These are phyloP conservation scores for Ormyrus rosae DNA, from an alignment of 2,888 invertebrate genomes.

Conservation along the genomic window DNA sequence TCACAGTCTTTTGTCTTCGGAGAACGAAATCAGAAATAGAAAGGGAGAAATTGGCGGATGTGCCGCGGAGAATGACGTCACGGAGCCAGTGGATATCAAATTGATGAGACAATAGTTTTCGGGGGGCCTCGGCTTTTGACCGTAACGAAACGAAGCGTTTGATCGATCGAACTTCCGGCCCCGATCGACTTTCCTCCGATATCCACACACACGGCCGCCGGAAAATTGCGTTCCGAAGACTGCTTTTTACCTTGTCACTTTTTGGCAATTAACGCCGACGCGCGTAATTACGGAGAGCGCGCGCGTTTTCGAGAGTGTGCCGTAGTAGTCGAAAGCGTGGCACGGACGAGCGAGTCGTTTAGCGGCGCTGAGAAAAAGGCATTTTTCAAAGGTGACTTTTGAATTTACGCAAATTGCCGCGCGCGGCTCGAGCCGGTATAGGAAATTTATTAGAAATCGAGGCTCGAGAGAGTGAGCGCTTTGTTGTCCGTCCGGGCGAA, in stretches of 20 bases:
- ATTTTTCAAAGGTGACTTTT: constrained; percentile 39
- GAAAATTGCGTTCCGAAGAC: constrained; percentile 44
- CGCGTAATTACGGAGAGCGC: neutral
- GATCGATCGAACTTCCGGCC: constrained; percentile 53
- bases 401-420: constrained; percentile 26
- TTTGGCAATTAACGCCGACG: constrained; percentile 43
- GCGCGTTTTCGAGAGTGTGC: neutral
- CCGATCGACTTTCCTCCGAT: neutral
- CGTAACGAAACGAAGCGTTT: constrained; percentile 46
- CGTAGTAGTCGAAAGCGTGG: no score
- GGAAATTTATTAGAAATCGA: constrained; percentile 23
- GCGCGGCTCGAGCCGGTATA: neutral
- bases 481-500: neutral
- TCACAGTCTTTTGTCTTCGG: no score
- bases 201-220: neutral
- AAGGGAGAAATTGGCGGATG: neutral
- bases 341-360: neutral
- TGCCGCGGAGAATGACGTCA: neutral
- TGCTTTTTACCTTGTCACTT: constrained; percentile 54
- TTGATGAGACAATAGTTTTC: constrained; percentile 30
- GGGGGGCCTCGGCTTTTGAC: constrained; percentile 22
- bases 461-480: neutral
- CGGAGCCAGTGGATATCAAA: neutral
- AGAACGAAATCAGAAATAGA: neutral
- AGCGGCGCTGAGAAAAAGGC: neutral